A percentile compares a stretch with the other conserved stretches of the same genome.
These are phyloP conservation scores for Kryphioiulus occultus DNA, from an alignment of 2,888 invertebrate genomes.

Conservation along the genomic window DNA sequence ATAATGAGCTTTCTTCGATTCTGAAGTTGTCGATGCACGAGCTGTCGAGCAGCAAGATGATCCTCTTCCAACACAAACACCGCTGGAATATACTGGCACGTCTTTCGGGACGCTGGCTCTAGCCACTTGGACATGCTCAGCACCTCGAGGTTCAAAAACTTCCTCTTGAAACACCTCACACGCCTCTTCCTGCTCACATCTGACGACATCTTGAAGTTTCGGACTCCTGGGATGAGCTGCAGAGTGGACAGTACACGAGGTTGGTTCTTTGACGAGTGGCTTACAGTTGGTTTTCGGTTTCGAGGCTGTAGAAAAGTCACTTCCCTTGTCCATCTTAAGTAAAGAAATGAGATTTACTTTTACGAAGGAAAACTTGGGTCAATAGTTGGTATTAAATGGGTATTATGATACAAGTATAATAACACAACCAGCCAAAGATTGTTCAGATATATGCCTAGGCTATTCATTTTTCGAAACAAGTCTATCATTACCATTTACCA, in stretches of 20 bases:
- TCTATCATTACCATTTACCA: too few relatives aligned
- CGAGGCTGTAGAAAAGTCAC: slow-evolving; percentile 1
- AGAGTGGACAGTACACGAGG: background rate
- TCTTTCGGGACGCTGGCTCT: background rate
- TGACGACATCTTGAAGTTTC: background rate
- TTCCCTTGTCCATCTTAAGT: slow-evolving; percentile 42
- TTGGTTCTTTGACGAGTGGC: background rate
- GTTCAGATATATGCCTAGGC: too few relatives aligned
- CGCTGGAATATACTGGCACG: background rate
- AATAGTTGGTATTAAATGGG: too few relatives aligned
- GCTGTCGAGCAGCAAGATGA: background rate
- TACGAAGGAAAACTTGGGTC: too few relatives aligned
- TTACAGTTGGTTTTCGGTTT: background rate
- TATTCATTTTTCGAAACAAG: too few relatives aligned
- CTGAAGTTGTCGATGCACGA: background rate
- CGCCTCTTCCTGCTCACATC: background rate
- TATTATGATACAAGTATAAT: too few relatives aligned
- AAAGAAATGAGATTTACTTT: background rate
- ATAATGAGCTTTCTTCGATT: background rate
- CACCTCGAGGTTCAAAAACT: background rate
- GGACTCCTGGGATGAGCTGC: background rate
- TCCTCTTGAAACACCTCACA: background rate
- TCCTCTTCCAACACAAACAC: background rate
- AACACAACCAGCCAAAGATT: too few relatives aligned
- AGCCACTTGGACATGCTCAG: background rate